Conservation (phyloP, 1,140 invertebrate genomes). For the Bombus confusus region DNA sequence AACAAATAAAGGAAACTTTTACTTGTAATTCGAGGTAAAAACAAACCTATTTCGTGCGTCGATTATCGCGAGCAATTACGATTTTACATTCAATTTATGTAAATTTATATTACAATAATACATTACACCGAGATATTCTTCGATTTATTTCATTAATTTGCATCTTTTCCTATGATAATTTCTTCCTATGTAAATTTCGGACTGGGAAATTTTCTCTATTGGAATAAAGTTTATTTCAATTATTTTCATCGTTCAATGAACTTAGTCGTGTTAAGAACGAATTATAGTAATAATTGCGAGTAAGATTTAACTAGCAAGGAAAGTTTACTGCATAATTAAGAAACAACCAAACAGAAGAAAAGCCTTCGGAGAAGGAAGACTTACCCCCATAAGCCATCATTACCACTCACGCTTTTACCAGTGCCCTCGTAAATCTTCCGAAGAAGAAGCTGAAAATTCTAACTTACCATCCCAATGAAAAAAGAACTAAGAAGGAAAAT, state of each 20-base stretch:
- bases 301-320: not conserved
- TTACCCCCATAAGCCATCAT: too few relatives aligned
- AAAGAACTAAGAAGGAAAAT: not conserved
- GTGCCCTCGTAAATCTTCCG: too few relatives aligned
- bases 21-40: not conserved
- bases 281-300: too few relatives aligned
- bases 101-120: not conserved
- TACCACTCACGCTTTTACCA: too few relatives aligned
- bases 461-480: not conserved
- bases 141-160: not conserved
- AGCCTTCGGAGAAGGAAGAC: not conserved
- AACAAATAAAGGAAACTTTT: conserved; percentile 17
- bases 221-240: not conserved
- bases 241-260: not conserved
- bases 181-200: not conserved
- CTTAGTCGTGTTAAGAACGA: too few relatives aligned
- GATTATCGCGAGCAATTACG: not conserved
- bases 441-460: not conserved
- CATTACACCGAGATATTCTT: not conserved
- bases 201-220: not conserved
- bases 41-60: not conserved
- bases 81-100: not conserved
- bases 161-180: not conserved
- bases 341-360: not conserved
- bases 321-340: not conserved